Base-by-base conservation (phyloP, 2,888 invertebrate genomes). In the Sisyra terminalis region DNA sequence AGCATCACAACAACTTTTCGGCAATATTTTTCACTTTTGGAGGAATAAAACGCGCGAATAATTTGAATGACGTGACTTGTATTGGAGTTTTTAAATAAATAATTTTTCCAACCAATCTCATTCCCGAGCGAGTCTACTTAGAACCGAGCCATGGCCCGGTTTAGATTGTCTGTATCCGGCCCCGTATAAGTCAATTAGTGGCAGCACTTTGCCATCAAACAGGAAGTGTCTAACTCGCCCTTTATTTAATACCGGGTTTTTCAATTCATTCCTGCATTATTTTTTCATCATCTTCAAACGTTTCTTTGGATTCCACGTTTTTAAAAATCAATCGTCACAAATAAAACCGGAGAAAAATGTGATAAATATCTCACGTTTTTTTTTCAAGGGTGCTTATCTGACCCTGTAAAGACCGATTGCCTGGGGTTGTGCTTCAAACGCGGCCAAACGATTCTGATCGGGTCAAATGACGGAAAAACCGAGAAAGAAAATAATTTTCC, bases 131-230 rank as follows among this genome's bases (percentile, higher is more conserved):
- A 24, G 24, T 7, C 34, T 11, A 14, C 15, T 34, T 14, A 34
- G 34, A 34, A 14, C 15, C 34, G 34, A 11, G 34, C 34, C n/a
- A 7, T 18, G 15, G 17, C 38, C 16, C 17, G 13, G 17, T 38
- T 57, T 56, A 61, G 59, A 63, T 63, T 63, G 61, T 57, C 57
- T 57, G 60, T 57, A 62, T 63, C 63, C 63, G 62, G 43, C 43
- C 16, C 38, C 29, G 30, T 17, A 15, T 35, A 35, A 36, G 37
- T 38, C 43, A 43, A 43, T 43, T 43, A 43, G 35, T 38, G 15
- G 37, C 16, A 43, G 34, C 29, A 38, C 43, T 38, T 30, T 11
- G 24, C 35, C 43, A 43, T 43, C 43, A 37, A 43, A 43, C 43
- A 43, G 43, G 43, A 43, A 43, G 35, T 34, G 18, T 30, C 18